Evolutionary conservation across 2,113 vertebrate genomes (phyloP), one percentile per base, ranked within the genome.

Genomic region (human): DNA sequence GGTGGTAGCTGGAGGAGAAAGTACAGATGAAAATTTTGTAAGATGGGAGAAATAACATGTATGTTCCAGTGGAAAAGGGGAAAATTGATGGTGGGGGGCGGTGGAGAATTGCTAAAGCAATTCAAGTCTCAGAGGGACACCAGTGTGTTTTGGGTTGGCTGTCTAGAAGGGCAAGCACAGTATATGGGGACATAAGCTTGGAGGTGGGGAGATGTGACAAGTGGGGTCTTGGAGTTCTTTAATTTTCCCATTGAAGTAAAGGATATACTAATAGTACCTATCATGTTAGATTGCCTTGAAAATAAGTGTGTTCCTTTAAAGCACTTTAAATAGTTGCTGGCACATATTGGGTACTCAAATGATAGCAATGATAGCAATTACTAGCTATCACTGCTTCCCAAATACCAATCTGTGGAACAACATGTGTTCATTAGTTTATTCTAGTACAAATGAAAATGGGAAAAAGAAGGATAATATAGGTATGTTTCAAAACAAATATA

Each of bases 91-190:
- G 23, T 22, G 3, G 6, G 7, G 30, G 48, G 32, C 40, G 5
- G 32, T 11, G 64, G 38, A 52, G 72, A 16, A 0, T 23, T 61
- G 32, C 16, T 45, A 5, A 27, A 55, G 35, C 50, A 1, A 1
- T 40, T 20, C 9, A 27, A 32, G 38, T 27, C 4, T n/a, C 43
- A 27, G 45, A n/a, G 20, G 45, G 1, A 8, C 0, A 12, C 59
- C 6, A 0, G 0, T 0, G 25, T n/a, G 64, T 25, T 43, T 32
- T 3, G 70, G 45, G 27, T 38, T 12, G 43, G 17, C 38, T 9
- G 2, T 32, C 9, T 9, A 2, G 8, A 18, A 55, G 10, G 50
- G 25, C 79, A 80, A 38, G 48, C 40, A 17, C 43, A 27, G 75
- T 6, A 2, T 16, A 0, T 52, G 55, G 50, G 35, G 32, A 7